phyloP scores from a whole-genome alignment of 2,888 invertebrate species.

The Cetonia aurata region DNA sequence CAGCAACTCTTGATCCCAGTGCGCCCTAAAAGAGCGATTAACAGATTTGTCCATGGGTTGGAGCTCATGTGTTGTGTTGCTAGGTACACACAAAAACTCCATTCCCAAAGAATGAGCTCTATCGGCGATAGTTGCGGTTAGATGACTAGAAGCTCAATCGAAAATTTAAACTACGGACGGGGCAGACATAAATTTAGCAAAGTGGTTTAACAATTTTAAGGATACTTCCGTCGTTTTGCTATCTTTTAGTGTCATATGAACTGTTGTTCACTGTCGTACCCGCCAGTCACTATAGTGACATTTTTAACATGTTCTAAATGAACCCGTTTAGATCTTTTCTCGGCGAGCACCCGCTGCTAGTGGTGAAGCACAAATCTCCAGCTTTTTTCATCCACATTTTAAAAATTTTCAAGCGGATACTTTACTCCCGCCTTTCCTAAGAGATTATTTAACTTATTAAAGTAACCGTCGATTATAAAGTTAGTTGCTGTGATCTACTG shows the following conservation, averaged over 20 bases:
- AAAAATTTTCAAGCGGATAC: conserved; percentile 14
- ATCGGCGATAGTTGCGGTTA: conserved; percentile 50
- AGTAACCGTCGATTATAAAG: conserved; percentile 31
- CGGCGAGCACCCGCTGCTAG: conserved; percentile 52
- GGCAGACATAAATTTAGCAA: conserved; percentile 26
- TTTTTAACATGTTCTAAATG: conserved; percentile 59
- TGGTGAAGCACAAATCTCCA: conserved; percentile 55
- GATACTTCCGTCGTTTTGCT: conserved; percentile 50
- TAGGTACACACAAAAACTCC: conserved; percentile 56
- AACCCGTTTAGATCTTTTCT: conserved; percentile 56
- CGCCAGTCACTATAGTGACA: conserved; percentile 57
- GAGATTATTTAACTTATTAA: conserved; percentile 26
- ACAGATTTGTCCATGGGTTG: conserved; percentile 57
- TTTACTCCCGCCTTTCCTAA: conserved; percentile 25
- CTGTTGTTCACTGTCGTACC: conserved; percentile 54
- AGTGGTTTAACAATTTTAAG: conserved; percentile 48
- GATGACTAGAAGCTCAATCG: conserved; percentile 51
- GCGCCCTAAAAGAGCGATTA: conserved; percentile 55
- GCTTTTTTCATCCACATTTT: conserved; percentile 57
- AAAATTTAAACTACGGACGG: conserved; percentile 46
- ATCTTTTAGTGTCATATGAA: conserved; percentile 52
- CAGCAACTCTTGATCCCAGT: conserved; percentile 59
- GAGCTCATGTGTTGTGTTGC: conserved; percentile 58
- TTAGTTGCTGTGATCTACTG: conserved; percentile 15
- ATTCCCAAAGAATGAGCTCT: conserved; percentile 51